phyloP scores from a whole-genome alignment of 2,113 vertebrate genomes.

The Saiga tatarica region DNA sequence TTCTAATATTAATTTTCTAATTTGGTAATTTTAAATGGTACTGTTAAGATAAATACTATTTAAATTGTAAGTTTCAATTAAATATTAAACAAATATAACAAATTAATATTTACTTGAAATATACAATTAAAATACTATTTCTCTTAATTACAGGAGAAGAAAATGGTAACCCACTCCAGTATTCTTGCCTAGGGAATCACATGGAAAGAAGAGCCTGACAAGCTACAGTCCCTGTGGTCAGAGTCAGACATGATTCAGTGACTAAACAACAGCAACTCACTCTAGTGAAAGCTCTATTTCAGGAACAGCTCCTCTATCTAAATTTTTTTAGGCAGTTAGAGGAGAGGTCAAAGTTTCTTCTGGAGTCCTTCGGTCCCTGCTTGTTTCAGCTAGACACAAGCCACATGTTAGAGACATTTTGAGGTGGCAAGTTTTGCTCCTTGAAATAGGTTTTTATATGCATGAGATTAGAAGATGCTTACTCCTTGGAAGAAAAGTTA shows the following conservation, averaged over 20 bases:
- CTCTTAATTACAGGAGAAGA: not conserved
- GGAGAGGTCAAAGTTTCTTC: not conserved
- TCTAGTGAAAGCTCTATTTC: not conserved
- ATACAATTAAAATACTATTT: not conserved
- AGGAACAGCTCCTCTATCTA: not conserved
- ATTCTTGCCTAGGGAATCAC: not conserved
- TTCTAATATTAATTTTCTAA: not conserved
- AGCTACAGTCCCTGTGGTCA: not conserved
- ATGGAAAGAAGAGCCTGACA: not conserved
- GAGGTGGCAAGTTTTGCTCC: not conserved
- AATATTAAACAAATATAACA: not conserved
- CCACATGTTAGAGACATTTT: not conserved
- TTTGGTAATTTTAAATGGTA: not conserved
- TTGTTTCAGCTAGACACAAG: not conserved
- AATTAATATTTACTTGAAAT: not conserved
- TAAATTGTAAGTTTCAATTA: not conserved
- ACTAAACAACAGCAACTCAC: not conserved
- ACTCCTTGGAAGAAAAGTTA: too few relatives aligned
- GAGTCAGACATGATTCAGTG: not conserved
- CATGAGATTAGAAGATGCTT: not conserved
- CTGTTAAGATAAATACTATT: not conserved
- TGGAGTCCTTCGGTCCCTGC: not conserved
- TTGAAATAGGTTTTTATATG: not conserved
- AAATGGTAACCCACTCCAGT: not conserved
- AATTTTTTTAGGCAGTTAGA: not conserved